Evolutionary conservation across 2,797 vertebrate genomes (phyloP).

Genomic region (Synanceia verrucosa): DNA sequence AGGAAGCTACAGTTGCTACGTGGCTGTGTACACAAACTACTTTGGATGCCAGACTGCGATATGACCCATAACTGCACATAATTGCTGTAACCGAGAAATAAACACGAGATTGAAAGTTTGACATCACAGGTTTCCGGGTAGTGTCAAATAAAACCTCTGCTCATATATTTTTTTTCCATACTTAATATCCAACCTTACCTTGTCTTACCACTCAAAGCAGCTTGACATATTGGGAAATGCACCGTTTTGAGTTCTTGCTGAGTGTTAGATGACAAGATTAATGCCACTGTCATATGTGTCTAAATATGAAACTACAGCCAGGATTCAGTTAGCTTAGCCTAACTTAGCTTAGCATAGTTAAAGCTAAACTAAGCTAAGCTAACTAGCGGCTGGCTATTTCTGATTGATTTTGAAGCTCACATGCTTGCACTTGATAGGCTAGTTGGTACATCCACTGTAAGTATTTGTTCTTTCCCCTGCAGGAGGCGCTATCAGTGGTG

Average conservation of each 20-base stretch:
- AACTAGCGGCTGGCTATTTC: background rate
- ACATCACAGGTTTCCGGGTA: conserved; percentile 59
- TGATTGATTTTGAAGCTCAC: background rate
- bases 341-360: background rate
- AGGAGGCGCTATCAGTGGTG: conserved; percentile 99
- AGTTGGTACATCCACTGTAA: background rate
- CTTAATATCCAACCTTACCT: background rate
- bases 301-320: too few species aligned
- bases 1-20: conserved; percentile 75
- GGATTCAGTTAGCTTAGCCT: background rate
- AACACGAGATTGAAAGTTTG: conserved; percentile 57
- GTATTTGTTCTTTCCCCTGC: conserved; percentile 50
- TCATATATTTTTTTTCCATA: background rate
- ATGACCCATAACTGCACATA: conserved; percentile 76
- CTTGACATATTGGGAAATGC: background rate
- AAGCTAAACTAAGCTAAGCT: background rate
- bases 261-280: background rate
- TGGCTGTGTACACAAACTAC: conserved; percentile 70
- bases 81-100: conserved; percentile 75
- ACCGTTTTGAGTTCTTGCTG: background rate
- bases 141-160: conserved; percentile 26
- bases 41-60: conserved; percentile 79
- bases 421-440: background rate
- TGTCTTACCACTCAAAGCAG: background rate
- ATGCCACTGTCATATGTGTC: background rate